Conservation (phyloP, 2,797 vertebrate species). For the Hemibagrus guttatus region DNA sequence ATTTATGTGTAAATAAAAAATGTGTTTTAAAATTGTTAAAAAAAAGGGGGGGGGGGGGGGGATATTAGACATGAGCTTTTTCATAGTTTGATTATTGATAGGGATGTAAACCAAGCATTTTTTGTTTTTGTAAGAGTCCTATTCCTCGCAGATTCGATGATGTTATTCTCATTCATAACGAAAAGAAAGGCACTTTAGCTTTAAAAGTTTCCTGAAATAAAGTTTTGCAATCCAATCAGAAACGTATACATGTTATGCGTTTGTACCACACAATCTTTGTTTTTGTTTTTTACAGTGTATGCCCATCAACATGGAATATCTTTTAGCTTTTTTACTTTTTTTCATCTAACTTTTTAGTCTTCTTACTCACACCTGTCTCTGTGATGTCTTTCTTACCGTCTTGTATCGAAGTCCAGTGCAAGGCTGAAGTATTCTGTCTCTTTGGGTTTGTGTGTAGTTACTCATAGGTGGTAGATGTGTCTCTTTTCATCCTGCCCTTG, state of each 20-base stretch:
- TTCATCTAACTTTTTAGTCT: neutral
- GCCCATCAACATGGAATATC: neutral
- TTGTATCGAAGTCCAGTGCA: neutral
- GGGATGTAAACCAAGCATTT: neutral
- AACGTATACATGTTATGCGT: neutral
- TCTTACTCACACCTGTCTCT: conserved; percentile 13
- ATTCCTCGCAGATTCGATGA: neutral
- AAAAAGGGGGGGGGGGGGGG: too few species aligned
- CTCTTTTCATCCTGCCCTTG: neutral
- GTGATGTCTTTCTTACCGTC: neutral
- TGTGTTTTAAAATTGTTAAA: neutral
- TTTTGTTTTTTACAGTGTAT: conserved; percentile 4
- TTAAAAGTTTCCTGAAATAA: neutral
- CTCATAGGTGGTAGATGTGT: conserved; percentile 1
- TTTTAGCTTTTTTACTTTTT: conserved; percentile 3
- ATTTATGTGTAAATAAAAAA: neutral
- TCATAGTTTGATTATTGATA: neutral
- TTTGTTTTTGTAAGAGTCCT: neutral
- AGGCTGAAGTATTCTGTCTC: neutral
- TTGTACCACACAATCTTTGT: neutral
- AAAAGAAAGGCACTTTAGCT: neutral
- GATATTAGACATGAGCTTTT: too few species aligned
- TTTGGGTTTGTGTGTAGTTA: conserved; percentile 7
- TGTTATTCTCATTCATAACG: neutral
- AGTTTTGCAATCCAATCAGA: neutral